phyloP scores from a whole-genome alignment of 2,888 invertebrate species.

The Apamea sordens region DNA sequence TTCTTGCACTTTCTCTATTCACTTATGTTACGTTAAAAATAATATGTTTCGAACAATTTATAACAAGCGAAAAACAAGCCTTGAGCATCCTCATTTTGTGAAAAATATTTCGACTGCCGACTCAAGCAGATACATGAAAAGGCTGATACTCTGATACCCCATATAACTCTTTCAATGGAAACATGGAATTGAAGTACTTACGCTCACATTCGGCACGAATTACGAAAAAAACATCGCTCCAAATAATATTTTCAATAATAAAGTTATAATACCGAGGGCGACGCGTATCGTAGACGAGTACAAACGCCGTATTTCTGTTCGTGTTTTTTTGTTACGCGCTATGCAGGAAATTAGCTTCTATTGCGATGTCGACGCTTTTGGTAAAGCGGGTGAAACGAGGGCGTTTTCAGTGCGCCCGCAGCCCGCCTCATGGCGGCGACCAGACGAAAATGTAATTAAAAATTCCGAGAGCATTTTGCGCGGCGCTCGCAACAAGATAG shows the following conservation, averaged over 20 bases:
- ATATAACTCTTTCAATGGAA: slow-evolving; percentile 41
- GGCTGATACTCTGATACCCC: slow-evolving; percentile 36
- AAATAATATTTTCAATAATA: slow-evolving; percentile 74
- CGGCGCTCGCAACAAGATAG: slow-evolving; percentile 89
- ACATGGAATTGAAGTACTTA: slow-evolving; percentile 39
- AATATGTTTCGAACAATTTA: slow-evolving; percentile 13
- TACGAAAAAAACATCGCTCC: slow-evolving; percentile 60
- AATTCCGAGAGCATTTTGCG: slow-evolving; percentile 90
- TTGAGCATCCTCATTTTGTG: not conserved
- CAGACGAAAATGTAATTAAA: slow-evolving; percentile 90
- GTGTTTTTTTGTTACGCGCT: slow-evolving; percentile 86
- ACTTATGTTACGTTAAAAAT: slow-evolving; percentile 41
- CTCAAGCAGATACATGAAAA: slow-evolving; percentile 34
- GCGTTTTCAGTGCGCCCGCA: slow-evolving; percentile 84
- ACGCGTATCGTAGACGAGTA: slow-evolving; percentile 75
- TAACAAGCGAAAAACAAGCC: slow-evolving; percentile 2
- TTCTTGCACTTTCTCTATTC: slow-evolving; percentile 69
- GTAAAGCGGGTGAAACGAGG: slow-evolving; percentile 89
- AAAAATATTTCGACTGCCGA: slow-evolving; percentile 26
- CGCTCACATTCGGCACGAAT: slow-evolving; percentile 34
- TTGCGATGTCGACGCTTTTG: slow-evolving; percentile 90
- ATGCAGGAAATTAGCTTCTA: slow-evolving; percentile 90
- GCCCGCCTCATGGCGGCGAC: slow-evolving; percentile 86
- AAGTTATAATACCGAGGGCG: slow-evolving; percentile 75
- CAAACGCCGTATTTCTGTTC: slow-evolving; percentile 86